Evolutionary conservation across 2,888 invertebrate genomes (phyloP), one percentile per base, ranked within the genome.

Genomic region (Meghimatium bilineatum): DNA sequence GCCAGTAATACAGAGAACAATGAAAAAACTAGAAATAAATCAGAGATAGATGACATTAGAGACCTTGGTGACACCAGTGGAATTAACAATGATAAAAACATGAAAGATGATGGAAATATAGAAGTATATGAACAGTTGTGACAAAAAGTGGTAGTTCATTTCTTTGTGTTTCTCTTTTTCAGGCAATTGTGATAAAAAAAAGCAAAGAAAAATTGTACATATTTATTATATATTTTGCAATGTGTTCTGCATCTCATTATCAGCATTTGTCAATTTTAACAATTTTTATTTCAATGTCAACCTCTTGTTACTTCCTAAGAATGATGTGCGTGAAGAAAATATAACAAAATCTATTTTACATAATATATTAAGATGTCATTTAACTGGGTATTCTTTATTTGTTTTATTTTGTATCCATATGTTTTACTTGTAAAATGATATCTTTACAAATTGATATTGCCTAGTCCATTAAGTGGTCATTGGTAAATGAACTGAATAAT

Each of bases 71-170:
- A 67, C 26, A 38, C 36, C 14, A 17, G 17, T 63, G 44, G 29
- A 20, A n/a, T 32, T 38, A 38, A 10, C 1, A 38, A 20, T 44
- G 49, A 23, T 12, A 49, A 20, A 17, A 38, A 26, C 36, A 23
- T 44, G 1, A 44, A 23, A 44, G 49, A 44, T 44, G 71, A 60
- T 36, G 56, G 32, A 12, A 75, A 44, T 17, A 69, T 79, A 14
- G 49, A 79, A 5, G 71, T 83, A 69, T 32, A 75, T 12, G 84
- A 84, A 36, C 71, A 74, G 36, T 80, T 84, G 72, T 84, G 76
- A 84, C 80, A 56, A 36, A 49, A 71, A 29, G 66, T 44, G 60
- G 29, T 67, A 75, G 23, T 29, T 56, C 56, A 44, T 44, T 44
- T 44, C 44, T 34, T 44, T 78, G 56, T 67, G 20, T 44, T 49